Percentiles rank a stretch among this genome's conserved stretches.
Conservation (phyloP, 1,140 invertebrate genomes). For the Leptonema lineaticorne region DNA sequence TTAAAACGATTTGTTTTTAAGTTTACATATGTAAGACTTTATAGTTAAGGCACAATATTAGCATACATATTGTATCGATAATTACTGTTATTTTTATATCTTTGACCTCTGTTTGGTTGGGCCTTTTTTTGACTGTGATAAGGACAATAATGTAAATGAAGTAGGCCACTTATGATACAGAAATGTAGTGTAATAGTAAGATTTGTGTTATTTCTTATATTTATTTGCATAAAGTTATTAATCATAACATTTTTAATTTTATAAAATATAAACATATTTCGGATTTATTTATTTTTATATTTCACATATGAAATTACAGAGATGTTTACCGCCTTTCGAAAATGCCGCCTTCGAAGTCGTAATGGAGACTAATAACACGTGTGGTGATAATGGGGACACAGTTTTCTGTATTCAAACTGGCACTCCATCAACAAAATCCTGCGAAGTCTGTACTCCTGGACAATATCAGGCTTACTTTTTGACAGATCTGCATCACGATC, state of each 20-base stretch:
- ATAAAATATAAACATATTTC: neutral
- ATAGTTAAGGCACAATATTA: too few species aligned
- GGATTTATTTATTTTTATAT: conserved; percentile 10
- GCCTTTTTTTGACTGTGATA: neutral
- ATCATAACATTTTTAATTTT: neutral
- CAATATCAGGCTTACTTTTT: conserved; percentile 79
- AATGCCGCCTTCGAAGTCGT: conserved; percentile 89
- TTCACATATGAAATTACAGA: conserved; percentile 56
- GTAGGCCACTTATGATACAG: neutral
- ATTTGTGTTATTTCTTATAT: neutral
- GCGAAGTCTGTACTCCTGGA: conserved; percentile 63
- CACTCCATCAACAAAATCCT: conserved; percentile 59
- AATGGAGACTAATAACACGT: conserved; percentile 95
- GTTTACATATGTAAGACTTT: too few species aligned
- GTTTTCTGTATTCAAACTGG: conserved; percentile 91
- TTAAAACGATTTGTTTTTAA: too few species aligned
- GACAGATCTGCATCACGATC: conserved; percentile 86
- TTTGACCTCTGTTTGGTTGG: neutral
- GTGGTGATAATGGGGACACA: conserved; percentile 71
- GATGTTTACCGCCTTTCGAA: conserved; percentile 94
- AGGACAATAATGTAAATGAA: neutral
- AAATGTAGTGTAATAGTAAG: neutral
- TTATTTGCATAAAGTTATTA: neutral
- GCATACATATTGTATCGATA: too few species aligned
- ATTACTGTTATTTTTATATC: too few species aligned